phyloP scores from a whole-genome alignment of 2,888 invertebrate genomes.

The Dexiosoma caninum region DNA sequence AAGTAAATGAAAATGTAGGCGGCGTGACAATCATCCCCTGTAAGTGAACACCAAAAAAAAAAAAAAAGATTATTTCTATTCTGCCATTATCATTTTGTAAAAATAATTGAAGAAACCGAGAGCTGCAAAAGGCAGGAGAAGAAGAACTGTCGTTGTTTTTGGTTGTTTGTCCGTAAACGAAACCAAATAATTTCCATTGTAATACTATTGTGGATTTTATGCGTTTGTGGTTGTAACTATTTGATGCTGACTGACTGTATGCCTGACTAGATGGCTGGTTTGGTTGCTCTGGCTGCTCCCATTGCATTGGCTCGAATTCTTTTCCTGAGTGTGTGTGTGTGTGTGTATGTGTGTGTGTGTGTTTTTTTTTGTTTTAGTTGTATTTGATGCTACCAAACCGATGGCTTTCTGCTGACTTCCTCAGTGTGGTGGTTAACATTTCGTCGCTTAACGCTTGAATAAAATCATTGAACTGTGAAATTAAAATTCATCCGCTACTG shows the following conservation, averaged over 20 bases:
- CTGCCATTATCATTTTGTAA: conserved; percentile 35
- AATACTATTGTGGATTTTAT: conserved; percentile 58
- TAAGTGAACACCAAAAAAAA: no score
- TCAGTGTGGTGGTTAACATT: conserved; percentile 55
- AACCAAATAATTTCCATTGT: conserved; percentile 61
- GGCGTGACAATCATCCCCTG: background rate
- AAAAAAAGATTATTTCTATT: conserved; percentile 29
- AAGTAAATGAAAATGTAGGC: background rate
- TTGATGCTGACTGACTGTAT: conserved; percentile 39
- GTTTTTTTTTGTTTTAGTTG: background rate
- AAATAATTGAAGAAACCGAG: conserved; percentile 42
- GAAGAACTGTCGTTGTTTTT: background rate
- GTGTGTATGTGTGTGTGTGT: no score
- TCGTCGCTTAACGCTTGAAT: conserved; percentile 62
- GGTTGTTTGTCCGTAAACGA: conserved; percentile 4
- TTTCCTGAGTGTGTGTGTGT: no score
- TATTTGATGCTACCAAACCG: background rate
- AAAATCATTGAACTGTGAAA: conserved; percentile 73
- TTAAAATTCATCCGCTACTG: conserved; percentile 67
- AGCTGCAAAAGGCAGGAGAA: background rate
- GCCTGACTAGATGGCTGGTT: conserved; percentile 12
- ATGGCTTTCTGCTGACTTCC: conserved; percentile 51
- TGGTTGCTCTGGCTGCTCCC: background rate
- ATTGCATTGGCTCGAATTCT: background rate
- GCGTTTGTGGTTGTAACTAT: conserved; percentile 58